A percentile compares a stretch with the other conserved stretches of the same genome.
Conservation (phyloP, 2,888 invertebrate genomes). For the Tuberolachnus salignus region DNA sequence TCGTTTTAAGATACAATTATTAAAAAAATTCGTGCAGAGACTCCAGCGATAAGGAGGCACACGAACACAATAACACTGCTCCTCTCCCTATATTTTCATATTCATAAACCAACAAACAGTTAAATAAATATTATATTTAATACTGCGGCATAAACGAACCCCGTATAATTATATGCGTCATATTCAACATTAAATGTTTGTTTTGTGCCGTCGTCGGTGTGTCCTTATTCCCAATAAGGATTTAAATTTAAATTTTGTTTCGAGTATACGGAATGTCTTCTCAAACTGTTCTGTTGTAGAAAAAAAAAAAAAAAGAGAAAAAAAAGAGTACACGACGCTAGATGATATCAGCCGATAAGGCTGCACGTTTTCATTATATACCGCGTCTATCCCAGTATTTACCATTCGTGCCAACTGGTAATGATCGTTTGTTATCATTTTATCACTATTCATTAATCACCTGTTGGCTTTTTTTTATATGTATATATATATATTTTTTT, state of each 20-base stretch:
- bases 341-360: slow-evolving; percentile 49
- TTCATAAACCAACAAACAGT: too few relatives aligned
- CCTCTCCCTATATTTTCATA: too few relatives aligned
- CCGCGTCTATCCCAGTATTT: slow-evolving; percentile 45
- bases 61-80: too few relatives aligned
- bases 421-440: slow-evolving; percentile 55
- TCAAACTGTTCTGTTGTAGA: slow-evolving; percentile 16
- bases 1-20: too few relatives aligned
- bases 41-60: too few relatives aligned
- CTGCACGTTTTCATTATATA: slow-evolving; percentile 54
- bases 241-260: slow-evolving; percentile 28
- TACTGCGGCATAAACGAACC: too few relatives aligned
- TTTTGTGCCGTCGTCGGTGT: neutral
- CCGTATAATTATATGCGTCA: too few relatives aligned
- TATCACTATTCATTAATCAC: slow-evolving; percentile 56
- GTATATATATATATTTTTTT: neutral
- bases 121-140: too few relatives aligned
- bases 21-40: too few relatives aligned
- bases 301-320: slow-evolving; percentile 1
- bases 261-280: slow-evolving; percentile 19
- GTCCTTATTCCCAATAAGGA: neutral
- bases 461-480: slow-evolving; percentile 1
- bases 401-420: slow-evolving; percentile 56
- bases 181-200: neutral
- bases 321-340: slow-evolving; percentile 42